phyloP scores from a whole-genome alignment of 1,140 invertebrate species.

The Megathymus violae region DNA sequence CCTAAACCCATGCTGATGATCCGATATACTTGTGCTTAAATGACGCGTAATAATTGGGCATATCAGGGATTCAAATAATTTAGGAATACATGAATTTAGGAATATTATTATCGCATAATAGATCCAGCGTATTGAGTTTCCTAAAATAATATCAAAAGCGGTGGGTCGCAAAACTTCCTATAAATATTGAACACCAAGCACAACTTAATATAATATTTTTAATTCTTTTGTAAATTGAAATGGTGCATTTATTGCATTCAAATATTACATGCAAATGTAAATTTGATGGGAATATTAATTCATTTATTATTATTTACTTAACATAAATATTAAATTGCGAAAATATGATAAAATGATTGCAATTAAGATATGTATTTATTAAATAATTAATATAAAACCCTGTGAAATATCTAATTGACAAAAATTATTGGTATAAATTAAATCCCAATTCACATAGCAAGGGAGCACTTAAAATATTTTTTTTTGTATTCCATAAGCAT shows the following conservation, averaged over 20 bases:
- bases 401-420: conserved; percentile 77
- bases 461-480: conserved; percentile 31
- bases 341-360: conserved; percentile 38
- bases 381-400: conserved; percentile 70
- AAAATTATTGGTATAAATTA: conserved; percentile 72
- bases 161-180: no score
- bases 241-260: background rate
- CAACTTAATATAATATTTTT: background rate
- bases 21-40: no score
- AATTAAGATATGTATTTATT: conserved; percentile 69
- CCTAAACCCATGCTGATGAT: no score
- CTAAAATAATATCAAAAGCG: conserved; percentile 15
- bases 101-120: no score
- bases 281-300: background rate
- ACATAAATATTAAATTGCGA: conserved; percentile 13
- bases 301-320: background rate
- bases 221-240: background rate
- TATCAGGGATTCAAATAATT: no score
- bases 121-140: conserved; percentile 6
- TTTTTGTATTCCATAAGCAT: conserved; percentile 26
- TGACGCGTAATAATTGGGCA: no score
- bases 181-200: conserved; percentile 14
- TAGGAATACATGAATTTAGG: no score
- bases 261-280: background rate
- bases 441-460: conserved; percentile 44